A percentile compares a stretch with the other conserved stretches of the same genome.
phyloP scores from a whole-genome alignment of 2,888 invertebrate species.

The Synanthedon andrenaeformis region DNA sequence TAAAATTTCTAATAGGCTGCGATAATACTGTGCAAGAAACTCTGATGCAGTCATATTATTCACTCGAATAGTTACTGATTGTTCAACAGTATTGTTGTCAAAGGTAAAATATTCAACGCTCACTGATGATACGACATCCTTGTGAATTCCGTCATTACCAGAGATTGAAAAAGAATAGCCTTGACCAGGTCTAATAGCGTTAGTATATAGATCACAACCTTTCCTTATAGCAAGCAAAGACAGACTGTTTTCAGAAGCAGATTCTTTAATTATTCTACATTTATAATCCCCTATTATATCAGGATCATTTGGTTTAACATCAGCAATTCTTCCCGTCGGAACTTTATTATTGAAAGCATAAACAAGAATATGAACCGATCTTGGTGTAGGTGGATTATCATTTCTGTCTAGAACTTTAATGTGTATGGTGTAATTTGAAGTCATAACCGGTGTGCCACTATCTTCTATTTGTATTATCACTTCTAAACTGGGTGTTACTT shows the following conservation, averaged over 20 bases:
- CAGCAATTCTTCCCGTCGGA: conserved; percentile 86
- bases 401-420: conserved; percentile 88
- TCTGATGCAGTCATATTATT: conserved; percentile 78
- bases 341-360: conserved; percentile 81
- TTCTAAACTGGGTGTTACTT: conserved; percentile 79
- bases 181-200: conserved; percentile 76
- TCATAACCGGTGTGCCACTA: conserved; percentile 86
- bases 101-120: conserved; percentile 85
- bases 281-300: conserved; percentile 91
- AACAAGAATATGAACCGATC: conserved; percentile 84
- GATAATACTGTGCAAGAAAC: conserved; percentile 83
- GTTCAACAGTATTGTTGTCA: conserved; percentile 84
- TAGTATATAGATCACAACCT: conserved; percentile 84
- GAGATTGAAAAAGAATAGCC: conserved; percentile 83
- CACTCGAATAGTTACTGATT: conserved; percentile 83
- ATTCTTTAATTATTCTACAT: conserved; percentile 82
- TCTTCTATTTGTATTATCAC: conserved; percentile 88
- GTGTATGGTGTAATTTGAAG: conserved; percentile 81
- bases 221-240: conserved; percentile 77
- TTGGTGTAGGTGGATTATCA: conserved; percentile 87
- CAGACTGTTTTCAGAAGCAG: conserved; percentile 69
- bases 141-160: conserved; percentile 91
- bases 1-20: conserved; percentile 77
- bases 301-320: conserved; percentile 92
- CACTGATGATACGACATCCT: conserved; percentile 87